Evolutionary conservation across 1,140 invertebrate genomes (phyloP).

Genomic region (Eufriesea mexicana): DNA sequence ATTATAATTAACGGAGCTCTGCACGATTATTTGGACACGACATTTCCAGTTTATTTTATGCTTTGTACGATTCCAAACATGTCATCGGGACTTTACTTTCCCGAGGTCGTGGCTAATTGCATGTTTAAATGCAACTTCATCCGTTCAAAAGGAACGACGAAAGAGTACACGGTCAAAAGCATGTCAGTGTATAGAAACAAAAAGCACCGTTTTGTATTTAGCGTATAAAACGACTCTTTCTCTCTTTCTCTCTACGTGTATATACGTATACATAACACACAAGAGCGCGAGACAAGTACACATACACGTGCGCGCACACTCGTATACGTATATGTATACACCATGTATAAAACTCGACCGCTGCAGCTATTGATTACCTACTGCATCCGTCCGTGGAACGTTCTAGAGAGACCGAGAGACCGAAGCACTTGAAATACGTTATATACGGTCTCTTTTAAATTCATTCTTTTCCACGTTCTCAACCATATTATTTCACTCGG

Average conservation of each 20-base stretch:
- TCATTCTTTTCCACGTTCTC: background rate
- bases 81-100: background rate
- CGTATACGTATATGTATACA: too few species aligned
- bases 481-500: background rate
- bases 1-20: background rate
- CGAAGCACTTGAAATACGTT: constrained; percentile 5
- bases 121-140: background rate
- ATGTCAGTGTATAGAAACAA: background rate
- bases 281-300: too few species aligned
- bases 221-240: too few species aligned
- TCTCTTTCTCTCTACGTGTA: background rate
- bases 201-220: too few species aligned
- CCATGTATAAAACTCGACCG: constrained; percentile 41
- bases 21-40: background rate
- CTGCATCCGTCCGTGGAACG: constrained; percentile 59
- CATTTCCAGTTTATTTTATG: background rate
- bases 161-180: background rate
- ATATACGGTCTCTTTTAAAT: background rate
- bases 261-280: background rate
- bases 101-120: background rate
- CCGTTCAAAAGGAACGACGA: too few species aligned
- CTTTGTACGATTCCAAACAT: background rate
- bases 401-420: constrained; percentile 55
- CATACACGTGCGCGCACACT: too few species aligned
- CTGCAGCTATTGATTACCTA: constrained; percentile 70